phyloP scores from a whole-genome alignment of 2,113 vertebrate genomes.

The Lophotis ruficrista region DNA sequence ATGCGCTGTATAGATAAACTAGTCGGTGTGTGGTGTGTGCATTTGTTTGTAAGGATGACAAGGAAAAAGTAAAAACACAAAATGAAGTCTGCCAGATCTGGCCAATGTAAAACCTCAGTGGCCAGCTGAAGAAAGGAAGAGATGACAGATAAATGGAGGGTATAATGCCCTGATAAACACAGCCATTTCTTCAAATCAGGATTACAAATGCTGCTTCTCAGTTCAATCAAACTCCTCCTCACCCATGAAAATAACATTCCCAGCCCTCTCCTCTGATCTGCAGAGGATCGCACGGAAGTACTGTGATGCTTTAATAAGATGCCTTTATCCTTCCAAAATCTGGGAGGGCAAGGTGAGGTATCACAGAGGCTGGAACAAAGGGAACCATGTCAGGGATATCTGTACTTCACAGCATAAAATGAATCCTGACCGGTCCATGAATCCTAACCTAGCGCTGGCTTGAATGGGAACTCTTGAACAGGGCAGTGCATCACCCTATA shows the following conservation, averaged over 20 bases:
- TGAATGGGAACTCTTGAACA: background rate
- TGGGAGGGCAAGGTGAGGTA: background rate
- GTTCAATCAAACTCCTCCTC: background rate
- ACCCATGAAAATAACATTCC: background rate
- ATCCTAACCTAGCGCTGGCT: background rate
- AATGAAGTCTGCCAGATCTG: background rate
- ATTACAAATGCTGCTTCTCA: background rate
- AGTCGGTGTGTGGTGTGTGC: background rate
- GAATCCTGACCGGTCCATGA: background rate
- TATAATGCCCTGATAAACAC: background rate
- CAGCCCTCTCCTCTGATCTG: background rate
- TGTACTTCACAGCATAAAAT: background rate
- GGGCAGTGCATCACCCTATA: background rate
- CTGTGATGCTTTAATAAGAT: background rate
- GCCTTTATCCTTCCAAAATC: background rate
- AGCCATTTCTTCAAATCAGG: background rate
- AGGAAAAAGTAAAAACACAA: background rate
- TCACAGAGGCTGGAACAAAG: background rate
- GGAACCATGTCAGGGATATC: fast-evolving
- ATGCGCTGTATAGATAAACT: background rate
- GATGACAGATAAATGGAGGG: background rate
- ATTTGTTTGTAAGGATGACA: background rate
- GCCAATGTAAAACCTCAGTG: background rate
- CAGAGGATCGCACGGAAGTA: background rate
- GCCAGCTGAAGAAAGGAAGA: background rate